phyloP scores from a whole-genome alignment of 2,888 invertebrate genomes.

The Brachylomia viminalis region DNA sequence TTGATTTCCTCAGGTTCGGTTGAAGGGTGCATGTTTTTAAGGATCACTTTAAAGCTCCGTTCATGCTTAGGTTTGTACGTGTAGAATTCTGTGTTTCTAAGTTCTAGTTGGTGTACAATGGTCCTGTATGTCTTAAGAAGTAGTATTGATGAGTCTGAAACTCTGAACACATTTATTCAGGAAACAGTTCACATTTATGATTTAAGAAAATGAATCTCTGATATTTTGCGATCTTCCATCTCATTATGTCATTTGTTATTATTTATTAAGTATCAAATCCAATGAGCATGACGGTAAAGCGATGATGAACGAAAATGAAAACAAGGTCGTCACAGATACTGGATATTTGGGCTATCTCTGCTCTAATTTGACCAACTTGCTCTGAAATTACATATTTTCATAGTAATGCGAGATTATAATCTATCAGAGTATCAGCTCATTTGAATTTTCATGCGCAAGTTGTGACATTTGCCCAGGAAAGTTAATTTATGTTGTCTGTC shows the following conservation, averaged over 20 bases:
- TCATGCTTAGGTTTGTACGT: too few species aligned
- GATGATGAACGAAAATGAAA: conserved; percentile 85
- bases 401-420: conserved; percentile 21
- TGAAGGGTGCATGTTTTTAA: too few species aligned
- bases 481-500: conserved; percentile 37
- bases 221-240: conserved; percentile 9
- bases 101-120: too few species aligned
- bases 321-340: conserved; percentile 87
- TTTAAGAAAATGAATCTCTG: neutral
- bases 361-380: conserved; percentile 69
- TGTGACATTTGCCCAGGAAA: conserved; percentile 39
- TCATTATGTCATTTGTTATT: conserved; percentile 76
- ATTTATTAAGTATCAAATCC: conserved; percentile 59
- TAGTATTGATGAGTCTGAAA: neutral
- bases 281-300: conserved; percentile 73
- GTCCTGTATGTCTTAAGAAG: too few species aligned
- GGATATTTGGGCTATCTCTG: conserved; percentile 82
- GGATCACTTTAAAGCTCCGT: too few species aligned
- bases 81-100: too few species aligned
- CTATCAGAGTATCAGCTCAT: conserved; percentile 33
- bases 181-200: neutral
- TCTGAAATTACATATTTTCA: conserved; percentile 48
- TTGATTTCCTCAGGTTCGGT: too few species aligned
- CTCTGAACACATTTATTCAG: neutral
- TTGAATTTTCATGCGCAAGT: conserved; percentile 47